Evolutionary conservation across 2,888 invertebrate species (phyloP), one percentile per base, ranked within the genome.

Genomic region (Phengaris arion): DNA sequence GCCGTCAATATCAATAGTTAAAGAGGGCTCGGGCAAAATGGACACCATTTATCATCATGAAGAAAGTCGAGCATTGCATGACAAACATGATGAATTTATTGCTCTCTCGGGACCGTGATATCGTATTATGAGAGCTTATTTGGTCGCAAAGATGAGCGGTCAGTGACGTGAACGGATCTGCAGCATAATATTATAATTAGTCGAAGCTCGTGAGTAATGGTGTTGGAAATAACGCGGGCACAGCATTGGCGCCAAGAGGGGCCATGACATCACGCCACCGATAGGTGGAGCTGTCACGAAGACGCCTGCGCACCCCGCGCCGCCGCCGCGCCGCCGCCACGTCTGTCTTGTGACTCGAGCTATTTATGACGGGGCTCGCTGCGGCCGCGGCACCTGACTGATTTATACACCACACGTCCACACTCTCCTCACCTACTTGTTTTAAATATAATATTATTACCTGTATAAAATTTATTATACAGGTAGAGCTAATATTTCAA

Each of bases 201-300:
- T 91, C 83, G 87, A 88, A 87, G 91, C 88, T 84, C 85, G 90
- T 93, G 93, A 93, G 92, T 92, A 92, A 93, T 92, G 90, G 89
- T 86, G 90, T 93, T 89, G 86, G 91, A 93, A 93, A 93, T 93
- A 93, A 89, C 90, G 87, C 86, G 85, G 88, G 85, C 84, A 83
- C 86, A 85, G 87, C 86, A 88, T 91, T 91, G 92, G 93, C 93
- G 93, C 93, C 92, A 91, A 92, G 91, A 89, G 85, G 84, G 84
- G 89, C 85, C 83, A 85, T 84, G 82, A 78, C 80, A 79, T 78
- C 81, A 80, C 83, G 81, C 81, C 80, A 80, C 76, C 80, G 68
- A 75, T 74, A 74, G 76, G 76, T 68, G 76, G 78, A 76, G 79
- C 77, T 76, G 74, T 76, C 80, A 70, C 77, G 78, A 76, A 77